phyloP scores from a whole-genome alignment of 2,888 invertebrate genomes.

The Cheilosia vernalis region DNA sequence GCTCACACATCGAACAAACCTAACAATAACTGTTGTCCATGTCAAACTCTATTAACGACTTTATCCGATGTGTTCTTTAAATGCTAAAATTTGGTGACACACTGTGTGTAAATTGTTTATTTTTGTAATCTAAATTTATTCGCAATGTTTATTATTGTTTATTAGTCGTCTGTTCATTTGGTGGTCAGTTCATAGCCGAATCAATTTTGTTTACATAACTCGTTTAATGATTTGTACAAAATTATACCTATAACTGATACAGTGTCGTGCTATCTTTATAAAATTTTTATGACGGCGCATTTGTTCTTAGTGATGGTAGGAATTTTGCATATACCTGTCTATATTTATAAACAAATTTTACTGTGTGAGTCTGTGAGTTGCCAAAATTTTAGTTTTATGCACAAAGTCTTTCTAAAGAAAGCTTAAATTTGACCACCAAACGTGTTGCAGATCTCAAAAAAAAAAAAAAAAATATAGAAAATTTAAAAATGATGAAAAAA shows the following conservation, averaged over 20 bases:
- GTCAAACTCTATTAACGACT: conserved; percentile 9
- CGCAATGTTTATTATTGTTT: conserved; percentile 33
- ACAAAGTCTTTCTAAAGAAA: neutral
- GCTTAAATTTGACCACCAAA: neutral
- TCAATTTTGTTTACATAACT: conserved; percentile 6
- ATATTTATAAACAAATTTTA: neutral
- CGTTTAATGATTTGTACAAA: neutral
- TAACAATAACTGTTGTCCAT: neutral
- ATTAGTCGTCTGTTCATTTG: conserved; percentile 18
- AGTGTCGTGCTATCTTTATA: neutral
- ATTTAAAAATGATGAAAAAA: neutral
- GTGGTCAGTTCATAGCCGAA: conserved; percentile 7
- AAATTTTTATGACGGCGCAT: conserved; percentile 25
- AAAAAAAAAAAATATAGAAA: neutral
- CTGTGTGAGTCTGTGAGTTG: too few relatives aligned
- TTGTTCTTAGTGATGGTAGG: conserved; percentile 60
- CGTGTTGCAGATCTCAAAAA: too few relatives aligned
- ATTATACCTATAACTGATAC: neutral
- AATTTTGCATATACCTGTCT: neutral
- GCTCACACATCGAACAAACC: conserved; percentile 4
- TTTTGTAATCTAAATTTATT: conserved; percentile 12
- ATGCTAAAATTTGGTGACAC: conserved; percentile 8
- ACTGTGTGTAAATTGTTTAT: conserved; percentile 4
- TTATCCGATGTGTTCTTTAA: neutral
- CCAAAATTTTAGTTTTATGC: neutral